Evolutionary conservation across 2,888 invertebrate genomes (phyloP).

Genomic region (Frankliniella intonsa): DNA sequence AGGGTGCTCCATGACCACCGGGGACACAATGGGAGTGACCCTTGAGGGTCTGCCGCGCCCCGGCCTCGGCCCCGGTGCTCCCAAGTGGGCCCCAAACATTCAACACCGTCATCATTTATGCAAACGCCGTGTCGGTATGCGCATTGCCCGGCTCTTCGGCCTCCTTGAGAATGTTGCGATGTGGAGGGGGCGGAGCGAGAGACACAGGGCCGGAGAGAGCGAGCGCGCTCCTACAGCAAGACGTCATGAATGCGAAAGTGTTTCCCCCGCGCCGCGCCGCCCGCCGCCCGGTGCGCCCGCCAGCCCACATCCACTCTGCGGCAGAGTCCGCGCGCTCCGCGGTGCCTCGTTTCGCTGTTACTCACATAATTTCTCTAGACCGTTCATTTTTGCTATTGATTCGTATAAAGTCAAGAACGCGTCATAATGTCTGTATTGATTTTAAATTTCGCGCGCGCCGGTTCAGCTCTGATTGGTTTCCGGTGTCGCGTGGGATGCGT

Average conservation of each 20-base stretch:
- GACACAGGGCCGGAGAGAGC: not conserved
- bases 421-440: not conserved
- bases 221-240: not conserved
- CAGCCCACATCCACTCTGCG: too few relatives aligned
- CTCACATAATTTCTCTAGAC: too few relatives aligned
- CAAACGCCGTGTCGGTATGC: not conserved
- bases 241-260: not conserved
- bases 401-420: too few relatives aligned
- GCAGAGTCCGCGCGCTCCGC: too few relatives aligned
- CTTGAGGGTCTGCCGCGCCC: not conserved
- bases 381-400: too few relatives aligned
- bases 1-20: not conserved
- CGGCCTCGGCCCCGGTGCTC: not conserved
- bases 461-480: not conserved
- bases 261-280: too few relatives aligned
- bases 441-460: too few relatives aligned
- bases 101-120: conserved; percentile 25
- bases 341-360: too few relatives aligned
- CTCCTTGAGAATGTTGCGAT: conserved; percentile 11
- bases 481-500: not conserved
- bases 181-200: not conserved
- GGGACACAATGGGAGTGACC: conserved; percentile 10
- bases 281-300: too few relatives aligned
- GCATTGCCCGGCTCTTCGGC: not conserved
- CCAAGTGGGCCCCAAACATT: not conserved